These are phyloP conservation scores for Huso huso DNA, from an alignment of 2,797 vertebrate species.

Conservation along the genomic window DNA sequence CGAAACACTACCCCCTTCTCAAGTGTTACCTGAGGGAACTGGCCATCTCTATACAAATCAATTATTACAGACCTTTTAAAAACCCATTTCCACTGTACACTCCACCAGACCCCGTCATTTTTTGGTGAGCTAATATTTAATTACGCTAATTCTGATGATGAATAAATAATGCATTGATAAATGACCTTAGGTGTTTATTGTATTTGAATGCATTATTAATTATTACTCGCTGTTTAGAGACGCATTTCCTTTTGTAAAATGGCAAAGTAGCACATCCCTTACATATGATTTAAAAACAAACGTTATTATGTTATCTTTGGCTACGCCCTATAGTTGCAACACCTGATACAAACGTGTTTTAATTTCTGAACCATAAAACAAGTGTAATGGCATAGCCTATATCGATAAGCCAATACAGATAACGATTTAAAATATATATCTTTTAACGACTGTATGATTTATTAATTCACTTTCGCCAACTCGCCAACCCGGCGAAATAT, in stretches of 20 bases:
- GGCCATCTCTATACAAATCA: conserved; percentile 72
- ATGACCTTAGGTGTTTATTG: conserved; percentile 31
- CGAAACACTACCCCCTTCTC: conserved; percentile 68
- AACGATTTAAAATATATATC: no score
- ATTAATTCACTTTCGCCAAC: no score
- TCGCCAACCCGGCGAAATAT: no score
- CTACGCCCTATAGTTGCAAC: no score
- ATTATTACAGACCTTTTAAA: conserved; percentile 67
- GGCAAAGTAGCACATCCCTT: no score
- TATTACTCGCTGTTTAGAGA: conserved; percentile 20
- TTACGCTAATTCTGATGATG: conserved; percentile 49
- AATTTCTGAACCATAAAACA: no score
- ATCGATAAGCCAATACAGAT: no score
- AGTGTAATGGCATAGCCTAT: no score
- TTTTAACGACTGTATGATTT: no score
- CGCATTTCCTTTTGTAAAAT: conserved; percentile 1
- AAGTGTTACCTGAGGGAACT: conserved; percentile 65
- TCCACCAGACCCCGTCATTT: conserved; percentile 39
- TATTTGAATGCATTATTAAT: conserved; percentile 31
- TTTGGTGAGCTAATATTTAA: conserved; percentile 49
- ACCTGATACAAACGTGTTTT: no score
- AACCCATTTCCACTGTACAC: conserved; percentile 41
- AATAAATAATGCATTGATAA: conserved; percentile 57
- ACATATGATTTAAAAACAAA: no score
- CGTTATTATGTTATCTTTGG: no score